Base-by-base conservation (phyloP, 2,113 vertebrate genomes). In the Cariama cristata region DNA sequence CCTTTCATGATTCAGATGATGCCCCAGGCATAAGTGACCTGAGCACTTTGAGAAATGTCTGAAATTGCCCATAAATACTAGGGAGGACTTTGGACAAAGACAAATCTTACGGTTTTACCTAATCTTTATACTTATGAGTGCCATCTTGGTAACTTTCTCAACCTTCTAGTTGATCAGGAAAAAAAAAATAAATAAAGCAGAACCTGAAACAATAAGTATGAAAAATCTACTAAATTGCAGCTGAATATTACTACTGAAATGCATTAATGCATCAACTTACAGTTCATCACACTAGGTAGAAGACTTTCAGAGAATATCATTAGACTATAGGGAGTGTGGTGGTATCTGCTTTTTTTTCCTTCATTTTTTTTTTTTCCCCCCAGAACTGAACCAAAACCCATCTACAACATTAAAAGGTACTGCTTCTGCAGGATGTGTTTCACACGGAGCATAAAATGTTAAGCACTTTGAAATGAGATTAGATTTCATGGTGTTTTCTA, bases 1-100 rank as follows among this genome's bases (percentile, higher is more conserved):
- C 42, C 72, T 94, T 96, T 95, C 88, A 90, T 88, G 92, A 53
- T 49, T 96, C 84, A 63, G 93, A 93, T 77, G 75, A 47, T 28
- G 83, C 93, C 79, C 80, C 96, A 86, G 95, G 96, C 28, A 42
- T 8, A 85, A 84, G 96, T 85, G 82, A 96, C 85, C 90, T 81
- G 63, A 94, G 86, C 52, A 19, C 90, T 75, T 69, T 94, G 38
- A 74, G 47, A 53, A 96, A 68, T 53, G 58, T 74, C 86, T 94
- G 88, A 83, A 89, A 91, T 66, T 74, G 68, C 75, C 91, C n/a
- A 1, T 92, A 97, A 97, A 88, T 93, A 45, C 55, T 23, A 53
- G 88, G 95, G 91, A 90, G 87, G 92, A 68, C 55, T 95, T 90
- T 27, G 91, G 95, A 91, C 81, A 94, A 93, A 95, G 96, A 68